Evolutionary conservation across 1,140 invertebrate genomes (phyloP).

Genomic region (Caenorhabditis briggsae): DNA sequence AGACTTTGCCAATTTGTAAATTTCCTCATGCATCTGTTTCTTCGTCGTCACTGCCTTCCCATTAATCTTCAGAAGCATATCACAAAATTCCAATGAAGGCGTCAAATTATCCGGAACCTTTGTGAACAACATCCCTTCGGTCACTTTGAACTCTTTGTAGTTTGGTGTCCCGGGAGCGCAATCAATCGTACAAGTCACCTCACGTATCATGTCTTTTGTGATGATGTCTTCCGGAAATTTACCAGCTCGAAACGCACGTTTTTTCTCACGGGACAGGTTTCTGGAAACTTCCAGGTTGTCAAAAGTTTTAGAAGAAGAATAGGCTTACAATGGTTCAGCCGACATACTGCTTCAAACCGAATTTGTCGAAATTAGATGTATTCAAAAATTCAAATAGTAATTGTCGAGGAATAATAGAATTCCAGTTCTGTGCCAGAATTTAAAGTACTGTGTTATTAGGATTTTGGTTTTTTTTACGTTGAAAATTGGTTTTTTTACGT

Average conservation of each 20-base stretch:
- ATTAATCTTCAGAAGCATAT: conserved; percentile 15
- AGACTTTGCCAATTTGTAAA: not conserved
- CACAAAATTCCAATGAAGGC: conserved; percentile 3
- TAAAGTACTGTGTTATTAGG: no score
- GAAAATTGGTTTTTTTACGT: no score
- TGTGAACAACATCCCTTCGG: conserved; percentile 7
- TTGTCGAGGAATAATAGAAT: no score
- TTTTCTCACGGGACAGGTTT: conserved; percentile 12
- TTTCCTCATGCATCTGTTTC: not conserved
- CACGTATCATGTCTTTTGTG: conserved; percentile 18
- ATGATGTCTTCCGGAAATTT: conserved; percentile 15
- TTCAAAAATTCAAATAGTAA: no score
- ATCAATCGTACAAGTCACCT: not conserved
- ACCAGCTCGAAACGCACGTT: conserved; percentile 4
- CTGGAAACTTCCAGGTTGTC: not conserved
- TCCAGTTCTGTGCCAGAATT: no score
- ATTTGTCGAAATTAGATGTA: no score
- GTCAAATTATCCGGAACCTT: not conserved
- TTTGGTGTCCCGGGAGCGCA: conserved; percentile 4
- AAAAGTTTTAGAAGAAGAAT: no score
- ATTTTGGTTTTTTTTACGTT: no score
- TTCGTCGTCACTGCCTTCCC: not conserved
- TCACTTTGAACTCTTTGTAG: conserved; percentile 43
- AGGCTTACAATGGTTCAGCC: conserved; percentile 30
- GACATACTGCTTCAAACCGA: not conserved